Evolutionary conservation across 2,113 vertebrate genomes (phyloP).

Genomic region (Oreotrochilus melanogaster): DNA sequence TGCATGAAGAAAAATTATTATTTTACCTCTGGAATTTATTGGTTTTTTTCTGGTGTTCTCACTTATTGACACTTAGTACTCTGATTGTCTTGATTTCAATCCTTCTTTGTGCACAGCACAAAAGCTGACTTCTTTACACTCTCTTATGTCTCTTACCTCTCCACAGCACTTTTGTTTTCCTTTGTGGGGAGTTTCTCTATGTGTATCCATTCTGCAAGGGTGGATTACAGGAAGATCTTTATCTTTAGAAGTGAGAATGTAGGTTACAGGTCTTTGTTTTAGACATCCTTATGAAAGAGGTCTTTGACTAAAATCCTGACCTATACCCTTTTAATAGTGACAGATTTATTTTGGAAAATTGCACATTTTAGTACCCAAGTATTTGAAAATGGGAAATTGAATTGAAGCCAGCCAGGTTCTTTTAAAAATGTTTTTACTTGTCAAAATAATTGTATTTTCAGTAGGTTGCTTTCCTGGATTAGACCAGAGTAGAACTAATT

Average conservation of each 20-base stretch:
- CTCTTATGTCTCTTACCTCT: too few species aligned
- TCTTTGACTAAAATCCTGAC: neutral
- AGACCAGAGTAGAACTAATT: too few species aligned
- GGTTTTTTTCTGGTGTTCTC: neutral
- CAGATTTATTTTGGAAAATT: neutral
- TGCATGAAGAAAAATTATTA: neutral
- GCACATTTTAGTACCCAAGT: neutral
- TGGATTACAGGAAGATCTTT: neutral
- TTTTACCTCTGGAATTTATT: neutral
- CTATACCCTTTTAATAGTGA: neutral
- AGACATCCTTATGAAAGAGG: neutral
- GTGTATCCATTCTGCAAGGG: neutral
- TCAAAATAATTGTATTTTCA: neutral
- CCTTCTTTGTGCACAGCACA: neutral
- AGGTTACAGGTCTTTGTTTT: neutral
- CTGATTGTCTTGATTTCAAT: neutral
- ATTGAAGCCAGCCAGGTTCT: neutral
- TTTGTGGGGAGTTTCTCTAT: neutral
- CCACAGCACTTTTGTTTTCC: neutral
- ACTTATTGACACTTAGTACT: neutral
- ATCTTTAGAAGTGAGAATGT: neutral
- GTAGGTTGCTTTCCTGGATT: too few species aligned
- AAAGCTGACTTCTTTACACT: neutral
- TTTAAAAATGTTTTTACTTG: neutral
- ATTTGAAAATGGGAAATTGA: neutral